Percentiles rank a stretch among this genome's conserved stretches.
Conservation (phyloP, 2,888 invertebrate genomes). For the Heliconius ismenius region DNA sequence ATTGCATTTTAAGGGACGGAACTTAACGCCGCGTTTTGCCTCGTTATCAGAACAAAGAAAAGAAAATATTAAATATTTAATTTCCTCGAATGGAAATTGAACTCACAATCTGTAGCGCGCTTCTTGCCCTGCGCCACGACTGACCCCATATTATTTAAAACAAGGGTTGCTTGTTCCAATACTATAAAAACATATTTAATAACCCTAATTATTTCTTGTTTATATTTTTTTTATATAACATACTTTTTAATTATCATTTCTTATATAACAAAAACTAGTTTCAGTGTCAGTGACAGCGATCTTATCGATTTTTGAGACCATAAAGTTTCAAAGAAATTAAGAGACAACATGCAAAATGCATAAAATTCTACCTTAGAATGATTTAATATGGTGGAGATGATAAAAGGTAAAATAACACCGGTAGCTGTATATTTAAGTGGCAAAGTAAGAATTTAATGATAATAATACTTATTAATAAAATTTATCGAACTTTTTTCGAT, state of each 20-base stretch:
- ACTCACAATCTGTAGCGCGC: no score
- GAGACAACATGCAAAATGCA: slow-evolving; percentile 21
- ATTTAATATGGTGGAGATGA: slow-evolving; percentile 30
- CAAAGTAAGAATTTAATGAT: slow-evolving; percentile 30
- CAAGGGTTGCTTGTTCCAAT: not conserved
- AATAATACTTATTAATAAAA: slow-evolving; percentile 34
- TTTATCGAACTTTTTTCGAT: no score
- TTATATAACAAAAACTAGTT: not conserved
- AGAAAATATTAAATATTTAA: no score
- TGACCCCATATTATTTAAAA: not conserved
- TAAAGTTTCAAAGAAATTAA: slow-evolving; percentile 33
- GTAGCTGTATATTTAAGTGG: slow-evolving; percentile 38
- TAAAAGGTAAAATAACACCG: slow-evolving; percentile 37
- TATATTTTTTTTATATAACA: not conserved
- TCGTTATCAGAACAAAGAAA: no score
- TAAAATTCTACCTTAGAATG: slow-evolving; percentile 21
- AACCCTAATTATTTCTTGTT: not conserved
- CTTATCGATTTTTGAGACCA: slow-evolving; percentile 23
- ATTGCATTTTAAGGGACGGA: not conserved
- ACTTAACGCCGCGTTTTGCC: not conserved
- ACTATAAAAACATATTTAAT: not conserved
- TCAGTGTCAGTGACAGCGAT: slow-evolving; percentile 16
- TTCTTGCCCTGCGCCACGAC: no score
- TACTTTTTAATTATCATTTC: not conserved
- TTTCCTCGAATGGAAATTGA: no score